These are phyloP conservation scores for Catalaphyllia jardinei DNA, from an alignment of 64 coral and sea anemone genomes.

Conservation along the genomic window DNA sequence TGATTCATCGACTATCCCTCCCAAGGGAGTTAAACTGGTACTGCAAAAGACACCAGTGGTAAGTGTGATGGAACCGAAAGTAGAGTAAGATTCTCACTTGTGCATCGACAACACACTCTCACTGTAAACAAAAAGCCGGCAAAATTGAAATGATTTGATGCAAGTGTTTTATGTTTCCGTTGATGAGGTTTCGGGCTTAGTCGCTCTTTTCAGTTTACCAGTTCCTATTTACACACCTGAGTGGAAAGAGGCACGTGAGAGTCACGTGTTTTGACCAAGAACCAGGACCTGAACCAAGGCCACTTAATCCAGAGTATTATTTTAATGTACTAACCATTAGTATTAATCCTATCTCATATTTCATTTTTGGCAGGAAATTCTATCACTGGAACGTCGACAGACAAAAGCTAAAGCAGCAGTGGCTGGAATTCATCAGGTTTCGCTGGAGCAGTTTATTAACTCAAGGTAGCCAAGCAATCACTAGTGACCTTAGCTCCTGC, in stretches of 20 bases:
- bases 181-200: too few relatives aligned
- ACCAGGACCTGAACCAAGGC: background rate
- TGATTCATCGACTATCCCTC: slow-evolving; percentile 27
- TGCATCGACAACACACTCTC: too few relatives aligned
- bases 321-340: background rate
- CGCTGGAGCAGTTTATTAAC: slow-evolving; percentile 71
- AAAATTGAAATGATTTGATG: too few relatives aligned
- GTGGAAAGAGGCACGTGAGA: background rate
- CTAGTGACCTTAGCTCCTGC: too few relatives aligned
- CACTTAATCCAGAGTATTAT: too few relatives aligned
- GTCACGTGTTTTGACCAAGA: background rate
- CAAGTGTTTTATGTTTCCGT: too few relatives aligned
- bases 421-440: slow-evolving; percentile 83
- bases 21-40: slow-evolving; percentile 25
- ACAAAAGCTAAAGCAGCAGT: slow-evolving; percentile 80
- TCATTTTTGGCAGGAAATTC: slow-evolving; percentile 55
- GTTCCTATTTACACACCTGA: too few relatives aligned
- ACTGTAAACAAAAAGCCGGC: too few relatives aligned
- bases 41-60: slow-evolving; percentile 83
- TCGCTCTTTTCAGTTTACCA: too few relatives aligned
- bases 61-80: background rate
- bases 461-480: slow-evolving; percentile 39
- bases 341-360: background rate
- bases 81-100: too few relatives aligned
- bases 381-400: slow-evolving; percentile 79